phyloP scores from a whole-genome alignment of 2,113 vertebrate genomes.

The Fregata magnificens region DNA sequence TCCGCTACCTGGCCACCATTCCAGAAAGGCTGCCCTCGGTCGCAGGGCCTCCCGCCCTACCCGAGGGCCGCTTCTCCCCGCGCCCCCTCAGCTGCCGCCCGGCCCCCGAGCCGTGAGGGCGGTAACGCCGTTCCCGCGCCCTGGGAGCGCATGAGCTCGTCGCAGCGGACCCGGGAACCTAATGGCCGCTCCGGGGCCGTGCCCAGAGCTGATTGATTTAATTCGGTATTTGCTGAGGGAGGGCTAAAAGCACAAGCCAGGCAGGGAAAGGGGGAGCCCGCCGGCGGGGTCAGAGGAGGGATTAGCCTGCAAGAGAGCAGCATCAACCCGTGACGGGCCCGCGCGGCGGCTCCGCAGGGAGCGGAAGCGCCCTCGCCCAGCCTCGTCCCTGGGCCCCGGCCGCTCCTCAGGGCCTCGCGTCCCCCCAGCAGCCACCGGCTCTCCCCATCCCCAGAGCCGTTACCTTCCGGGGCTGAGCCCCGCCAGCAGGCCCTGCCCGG shows the following conservation, averaged over 20 bases:
- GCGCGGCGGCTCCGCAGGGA: not conserved
- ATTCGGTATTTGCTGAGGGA: not conserved
- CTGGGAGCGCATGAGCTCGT: not conserved
- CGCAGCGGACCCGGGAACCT: not conserved
- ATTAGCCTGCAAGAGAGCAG: not conserved
- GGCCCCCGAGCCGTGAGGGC: not conserved
- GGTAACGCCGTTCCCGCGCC: not conserved
- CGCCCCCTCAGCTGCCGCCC: not conserved
- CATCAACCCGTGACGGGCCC: not conserved
- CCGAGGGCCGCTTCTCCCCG: not conserved
- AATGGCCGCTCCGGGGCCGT: not conserved
- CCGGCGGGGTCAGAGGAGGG: not conserved
- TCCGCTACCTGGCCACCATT: not conserved
- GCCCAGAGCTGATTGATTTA: not conserved
- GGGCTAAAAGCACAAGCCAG: not conserved
- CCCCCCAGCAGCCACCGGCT: not conserved
- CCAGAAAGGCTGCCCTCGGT: not conserved
- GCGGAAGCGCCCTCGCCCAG: not conserved
- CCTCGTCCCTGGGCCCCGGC: not conserved
- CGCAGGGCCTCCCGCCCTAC: not conserved
- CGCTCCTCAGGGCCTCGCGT: not conserved
- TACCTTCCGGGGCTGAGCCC: not conserved
- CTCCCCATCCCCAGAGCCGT: not conserved
- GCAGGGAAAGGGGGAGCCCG: not conserved
- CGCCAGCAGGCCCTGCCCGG: not conserved